Evolutionary conservation across 2,797 vertebrate genomes (phyloP).

Genomic region (Echiichthys vipera): DNA sequence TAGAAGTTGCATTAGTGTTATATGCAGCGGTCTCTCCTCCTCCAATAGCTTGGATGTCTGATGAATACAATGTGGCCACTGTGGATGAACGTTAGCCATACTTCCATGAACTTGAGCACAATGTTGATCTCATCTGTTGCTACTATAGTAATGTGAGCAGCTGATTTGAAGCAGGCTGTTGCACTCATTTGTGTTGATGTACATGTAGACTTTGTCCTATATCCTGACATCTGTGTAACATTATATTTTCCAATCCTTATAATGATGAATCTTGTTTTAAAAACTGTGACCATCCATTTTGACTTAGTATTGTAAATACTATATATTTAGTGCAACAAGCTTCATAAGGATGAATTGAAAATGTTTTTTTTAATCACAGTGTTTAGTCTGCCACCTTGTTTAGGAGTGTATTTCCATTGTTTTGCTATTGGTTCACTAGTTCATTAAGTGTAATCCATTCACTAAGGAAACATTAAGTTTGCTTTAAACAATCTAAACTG

Average conservation of each 20-base stretch:
- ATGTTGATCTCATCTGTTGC: conserved; percentile 52
- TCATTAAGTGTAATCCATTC: not conserved
- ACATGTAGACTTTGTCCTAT: not conserved
- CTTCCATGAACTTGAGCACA: conserved; percentile 38
- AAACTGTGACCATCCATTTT: not conserved
- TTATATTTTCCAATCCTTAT: not conserved
- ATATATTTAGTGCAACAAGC: not conserved
- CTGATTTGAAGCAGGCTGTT: not conserved
- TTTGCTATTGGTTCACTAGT: not conserved
- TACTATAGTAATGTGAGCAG: conserved; percentile 24
- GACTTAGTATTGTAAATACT: not conserved
- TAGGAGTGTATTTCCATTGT: not conserved
- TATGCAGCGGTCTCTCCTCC: not conserved
- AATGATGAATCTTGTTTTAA: not conserved
- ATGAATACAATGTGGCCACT: not conserved
- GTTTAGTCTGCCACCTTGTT: not conserved
- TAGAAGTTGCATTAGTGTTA: not conserved
- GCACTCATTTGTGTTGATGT: not conserved
- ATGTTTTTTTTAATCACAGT: not conserved
- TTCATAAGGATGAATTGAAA: not conserved
- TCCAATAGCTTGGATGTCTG: not conserved
- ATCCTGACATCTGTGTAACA: not conserved
- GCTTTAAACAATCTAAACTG: not conserved
- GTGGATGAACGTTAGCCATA: not conserved
- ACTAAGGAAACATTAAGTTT: not conserved